These are phyloP conservation scores for Aplodontia rufa DNA, from an alignment of 2,113 vertebrate genomes.

Conservation along the genomic window DNA sequence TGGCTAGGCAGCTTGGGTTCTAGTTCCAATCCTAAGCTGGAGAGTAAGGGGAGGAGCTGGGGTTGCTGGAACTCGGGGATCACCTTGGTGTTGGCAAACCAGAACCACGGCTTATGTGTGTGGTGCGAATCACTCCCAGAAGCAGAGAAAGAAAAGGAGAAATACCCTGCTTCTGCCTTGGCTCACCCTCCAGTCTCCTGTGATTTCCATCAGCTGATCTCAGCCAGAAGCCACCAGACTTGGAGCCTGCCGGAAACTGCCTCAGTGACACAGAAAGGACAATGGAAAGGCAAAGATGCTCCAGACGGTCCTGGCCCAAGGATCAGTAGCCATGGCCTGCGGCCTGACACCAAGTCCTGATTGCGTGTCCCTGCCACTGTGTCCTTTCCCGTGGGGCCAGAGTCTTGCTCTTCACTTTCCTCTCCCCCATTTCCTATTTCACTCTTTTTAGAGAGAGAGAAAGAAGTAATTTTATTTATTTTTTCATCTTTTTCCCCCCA, in stretches of 20 bases:
- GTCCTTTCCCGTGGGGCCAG: not conserved
- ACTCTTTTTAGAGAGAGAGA: no score
- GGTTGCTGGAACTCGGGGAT: not conserved
- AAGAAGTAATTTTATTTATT: no score
- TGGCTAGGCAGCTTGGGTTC: not conserved
- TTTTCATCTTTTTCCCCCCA: no score
- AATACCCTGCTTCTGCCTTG: not conserved
- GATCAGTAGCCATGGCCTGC: no score
- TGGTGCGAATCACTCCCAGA: not conserved
- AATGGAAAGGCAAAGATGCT: not conserved
- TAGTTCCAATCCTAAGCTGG: not conserved
- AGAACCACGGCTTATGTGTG: rapidly evolving
- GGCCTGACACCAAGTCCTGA: not conserved
- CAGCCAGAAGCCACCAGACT: not conserved
- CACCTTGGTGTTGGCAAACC: not conserved
- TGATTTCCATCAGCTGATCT: not conserved
- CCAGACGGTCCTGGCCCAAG: not conserved
- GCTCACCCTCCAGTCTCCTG: not conserved
- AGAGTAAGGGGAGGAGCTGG: not conserved
- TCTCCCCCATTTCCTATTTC: not conserved
- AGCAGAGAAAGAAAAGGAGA: not conserved
- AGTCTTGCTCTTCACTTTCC: not conserved
- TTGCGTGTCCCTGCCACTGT: no score
- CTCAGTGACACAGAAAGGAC: not conserved
- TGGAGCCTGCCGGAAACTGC: not conserved